Evolutionary conservation across 2,797 vertebrate genomes (phyloP).

Genomic region (Notolepis coatsorum): DNA sequence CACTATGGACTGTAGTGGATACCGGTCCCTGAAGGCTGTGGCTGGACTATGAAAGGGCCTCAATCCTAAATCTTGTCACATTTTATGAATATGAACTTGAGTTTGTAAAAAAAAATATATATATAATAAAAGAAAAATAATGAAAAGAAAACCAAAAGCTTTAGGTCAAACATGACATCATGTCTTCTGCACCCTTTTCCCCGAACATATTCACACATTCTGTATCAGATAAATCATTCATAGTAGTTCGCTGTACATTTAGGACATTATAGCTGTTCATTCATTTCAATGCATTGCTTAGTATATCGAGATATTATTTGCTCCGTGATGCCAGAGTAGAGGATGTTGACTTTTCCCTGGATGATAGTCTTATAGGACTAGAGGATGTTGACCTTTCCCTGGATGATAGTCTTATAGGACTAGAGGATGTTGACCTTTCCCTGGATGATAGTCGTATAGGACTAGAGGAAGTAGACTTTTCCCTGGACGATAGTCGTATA

Average conservation of each 20-base stretch:
- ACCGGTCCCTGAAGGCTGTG: too few relatives aligned
- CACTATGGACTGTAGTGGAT: too few relatives aligned
- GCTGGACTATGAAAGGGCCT: too few relatives aligned
- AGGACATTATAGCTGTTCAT: constrained; percentile 39
- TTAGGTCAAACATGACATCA: constrained; percentile 39
- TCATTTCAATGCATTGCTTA: constrained; percentile 39
- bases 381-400: constrained; percentile 39
- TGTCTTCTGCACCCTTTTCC: constrained; percentile 43
- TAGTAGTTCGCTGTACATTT: constrained; percentile 45
- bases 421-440: background rate
- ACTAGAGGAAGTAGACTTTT: constrained; percentile 36
- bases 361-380: too few relatives aligned
- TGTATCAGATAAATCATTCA: constrained; percentile 48
- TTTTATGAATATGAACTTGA: constrained; percentile 40
- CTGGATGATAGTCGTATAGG: too few relatives aligned
- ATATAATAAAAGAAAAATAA: constrained; percentile 19
- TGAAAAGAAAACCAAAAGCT: constrained; percentile 35
- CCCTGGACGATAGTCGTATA: too few relatives aligned
- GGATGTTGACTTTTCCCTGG: constrained; percentile 43
- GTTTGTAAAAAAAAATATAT: background rate
- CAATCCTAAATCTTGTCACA: too few relatives aligned
- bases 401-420: too few relatives aligned
- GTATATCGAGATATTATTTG: constrained; percentile 7
- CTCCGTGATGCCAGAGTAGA: background rate
- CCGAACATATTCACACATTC: constrained; percentile 68